These are phyloP conservation scores for Enteromius unitaeniatus DNA, from an alignment of 2,797 vertebrate species.

Conservation along the genomic window DNA sequence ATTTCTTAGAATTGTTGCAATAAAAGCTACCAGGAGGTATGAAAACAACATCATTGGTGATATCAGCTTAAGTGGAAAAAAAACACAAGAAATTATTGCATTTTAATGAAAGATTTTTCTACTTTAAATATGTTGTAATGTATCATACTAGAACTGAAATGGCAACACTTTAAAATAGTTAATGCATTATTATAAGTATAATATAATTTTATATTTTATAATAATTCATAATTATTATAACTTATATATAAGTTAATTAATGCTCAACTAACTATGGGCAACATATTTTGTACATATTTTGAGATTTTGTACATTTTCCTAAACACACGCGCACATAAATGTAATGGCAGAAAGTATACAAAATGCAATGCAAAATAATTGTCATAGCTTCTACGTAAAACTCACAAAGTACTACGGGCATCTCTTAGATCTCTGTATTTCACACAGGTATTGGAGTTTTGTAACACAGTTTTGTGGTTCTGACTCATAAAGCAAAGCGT, in stretches of 20 bases:
- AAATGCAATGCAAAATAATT: background rate
- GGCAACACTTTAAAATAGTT: background rate
- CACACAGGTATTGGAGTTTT: slow-evolving; percentile 13
- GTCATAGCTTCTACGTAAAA: too few species aligned
- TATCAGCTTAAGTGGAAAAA: background rate
- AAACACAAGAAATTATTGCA: background rate
- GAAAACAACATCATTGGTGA: background rate
- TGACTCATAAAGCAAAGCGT: slow-evolving; percentile 52
- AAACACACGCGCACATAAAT: background rate
- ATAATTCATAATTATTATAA: too few species aligned
- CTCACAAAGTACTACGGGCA: background rate
- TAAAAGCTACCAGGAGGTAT: background rate
- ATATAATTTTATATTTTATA: too few species aligned
- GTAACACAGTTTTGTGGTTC: slow-evolving; percentile 39
- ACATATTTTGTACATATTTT: background rate
- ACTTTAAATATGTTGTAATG: background rate
- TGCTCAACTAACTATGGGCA: background rate
- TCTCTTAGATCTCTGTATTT: background rate
- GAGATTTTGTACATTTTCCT: too few species aligned
- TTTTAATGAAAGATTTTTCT: background rate
- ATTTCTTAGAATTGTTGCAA: background rate
- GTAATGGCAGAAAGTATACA: background rate
- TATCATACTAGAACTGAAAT: background rate
- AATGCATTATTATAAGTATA: too few species aligned
- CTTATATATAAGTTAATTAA: background rate